Base-by-base conservation (phyloP, 2,888 invertebrate genomes). In the Antheraea assamensis region DNA sequence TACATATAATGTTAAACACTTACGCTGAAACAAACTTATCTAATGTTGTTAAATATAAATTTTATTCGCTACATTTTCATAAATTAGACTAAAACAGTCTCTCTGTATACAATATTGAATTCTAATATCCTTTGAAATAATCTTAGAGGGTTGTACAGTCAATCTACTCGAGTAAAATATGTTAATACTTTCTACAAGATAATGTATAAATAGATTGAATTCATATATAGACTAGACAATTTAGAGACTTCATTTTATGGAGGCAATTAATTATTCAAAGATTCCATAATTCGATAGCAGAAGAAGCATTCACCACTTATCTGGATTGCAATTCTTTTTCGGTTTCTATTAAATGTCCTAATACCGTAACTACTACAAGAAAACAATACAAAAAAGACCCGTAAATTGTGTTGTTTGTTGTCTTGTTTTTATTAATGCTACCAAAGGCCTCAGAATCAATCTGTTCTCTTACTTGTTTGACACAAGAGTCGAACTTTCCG, bases 71-170 rank as follows among this genome's bases (percentile, higher is more conserved):
- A n/a, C 17, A 71, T 24, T 71, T 76, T 76, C 47, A 15, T 71
- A 1, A 21, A 74, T 78, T 83, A 72, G 7, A 73, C 83, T 80
- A 72, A 42, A 71, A 52, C 19, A 71, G 74, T 55, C 75, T 78
- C 80, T 76, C 79, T 79, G 79, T 79, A 78, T 85, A 83, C 86
- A 85, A 87, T 89, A 90, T 90, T 88, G 87, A 88, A 88, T 89
- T 88, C 82, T 83, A 82, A 88, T 88, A 86, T 80, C 87, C 88
- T 90, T 90, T 89, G 89, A 86, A 86, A 87, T 87, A 87, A 89
- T 89, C 86, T 87, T 85, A 88, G 85, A 87, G 88, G 86, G 88
- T 85, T 81, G 87, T 82, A 75, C 78, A 87, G 85, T 87, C 87
- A 90, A 90, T 90, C 89, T 90, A 88, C 88, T 81, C 27, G 4